Conservation (phyloP, 2,797 vertebrate species). For the Gallinago solitaria region DNA sequence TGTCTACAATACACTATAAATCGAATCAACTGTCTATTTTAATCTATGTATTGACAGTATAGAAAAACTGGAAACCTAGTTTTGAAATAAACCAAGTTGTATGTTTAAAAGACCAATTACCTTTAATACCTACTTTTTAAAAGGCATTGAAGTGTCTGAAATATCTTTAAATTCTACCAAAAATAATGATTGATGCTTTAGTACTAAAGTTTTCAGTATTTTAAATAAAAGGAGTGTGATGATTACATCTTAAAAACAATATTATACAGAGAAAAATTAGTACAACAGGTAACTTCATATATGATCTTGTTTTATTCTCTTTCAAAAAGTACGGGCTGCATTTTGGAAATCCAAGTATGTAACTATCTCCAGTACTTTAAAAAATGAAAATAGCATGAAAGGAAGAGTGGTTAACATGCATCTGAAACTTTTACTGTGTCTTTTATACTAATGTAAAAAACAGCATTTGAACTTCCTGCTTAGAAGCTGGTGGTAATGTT, state of each 20-base stretch:
- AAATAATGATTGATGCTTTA: background rate
- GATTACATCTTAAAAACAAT: background rate
- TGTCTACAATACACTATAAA: background rate
- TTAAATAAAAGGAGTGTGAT: background rate
- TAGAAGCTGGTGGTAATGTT: background rate
- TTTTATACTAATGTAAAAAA: background rate
- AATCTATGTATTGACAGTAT: background rate
- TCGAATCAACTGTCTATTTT: background rate
- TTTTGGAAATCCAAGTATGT: background rate
- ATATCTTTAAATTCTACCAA: background rate
- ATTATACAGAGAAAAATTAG: background rate
- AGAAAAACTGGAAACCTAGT: background rate
- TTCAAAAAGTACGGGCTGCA: background rate
- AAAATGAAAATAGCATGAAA: background rate
- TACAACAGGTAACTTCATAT: background rate
- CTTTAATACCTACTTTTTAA: background rate
- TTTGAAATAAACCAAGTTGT: background rate
- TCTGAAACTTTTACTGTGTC: background rate
- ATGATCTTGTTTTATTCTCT: background rate
- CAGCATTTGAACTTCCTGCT: background rate
- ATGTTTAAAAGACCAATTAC: background rate
- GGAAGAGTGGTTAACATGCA: background rate
- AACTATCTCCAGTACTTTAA: background rate
- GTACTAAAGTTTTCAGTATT: background rate
- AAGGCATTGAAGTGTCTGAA: background rate